Evolutionary conservation across 2,888 invertebrate species (phyloP), one percentile per base, ranked within the genome.

Genomic region (Steromphala cineraria): DNA sequence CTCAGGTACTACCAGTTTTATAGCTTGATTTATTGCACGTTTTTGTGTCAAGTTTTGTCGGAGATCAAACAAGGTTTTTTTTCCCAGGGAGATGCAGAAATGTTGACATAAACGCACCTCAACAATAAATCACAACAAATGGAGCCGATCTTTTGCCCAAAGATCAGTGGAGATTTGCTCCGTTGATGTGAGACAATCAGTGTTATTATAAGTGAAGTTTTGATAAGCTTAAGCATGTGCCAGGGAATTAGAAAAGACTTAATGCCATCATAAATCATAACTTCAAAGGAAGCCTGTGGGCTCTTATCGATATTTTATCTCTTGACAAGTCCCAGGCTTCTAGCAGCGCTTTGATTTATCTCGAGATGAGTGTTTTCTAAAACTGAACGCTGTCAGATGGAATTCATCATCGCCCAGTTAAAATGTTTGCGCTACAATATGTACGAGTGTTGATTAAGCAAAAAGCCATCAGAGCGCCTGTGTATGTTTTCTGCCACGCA

Each of bases 281-380:
- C 71, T 31, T 71, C 71, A 71, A 71, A 71, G 71, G 40, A 40
- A 71, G 71, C 36, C 71, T 36, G 10, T 10, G 36, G 36, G 71
- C 71, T 71, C 71, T 71, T 71, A 71, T 71, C 71, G 71, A 71
- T 71, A 71, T 71, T 71, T 71, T 71, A 71, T 71, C 71, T 71
- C 40, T 36, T 71, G 71, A 71, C 71, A 71, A 19, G 71, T 36
- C 36, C 71, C 71, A 71, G 71, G 36, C 28, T 19, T 40, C 19
- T 10, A 36, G 17, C 71, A 31, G 71, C 71, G 36, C 71, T 71
- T 71, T 71, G 71, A 71, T 71, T 71, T 71, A 71, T 71, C 71
- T 40, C 4, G 36, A 71, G 71, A 71, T 71, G 71, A 71, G 71
- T 71, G 71, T 71, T 71, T 71, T 71, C 71, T 71, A 71, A 71